Conservation (phyloP, 2,888 invertebrate species). For the Polietes domitor region DNA sequence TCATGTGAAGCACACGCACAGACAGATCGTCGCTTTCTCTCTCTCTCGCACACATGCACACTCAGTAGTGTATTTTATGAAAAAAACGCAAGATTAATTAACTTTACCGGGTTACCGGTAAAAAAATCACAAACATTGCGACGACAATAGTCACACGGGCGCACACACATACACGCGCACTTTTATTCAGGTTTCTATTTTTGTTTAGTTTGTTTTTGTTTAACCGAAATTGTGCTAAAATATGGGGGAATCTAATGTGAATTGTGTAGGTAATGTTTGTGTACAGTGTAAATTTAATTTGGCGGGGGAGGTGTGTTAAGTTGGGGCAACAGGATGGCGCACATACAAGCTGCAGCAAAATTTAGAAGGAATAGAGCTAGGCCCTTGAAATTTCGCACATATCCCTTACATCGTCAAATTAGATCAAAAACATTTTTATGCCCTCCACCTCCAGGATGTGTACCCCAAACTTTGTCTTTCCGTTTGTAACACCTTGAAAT, state of each 20-base stretch:
- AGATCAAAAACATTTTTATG: too few species aligned
- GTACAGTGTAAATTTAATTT: slow-evolving; percentile 2
- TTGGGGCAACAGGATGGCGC: background rate
- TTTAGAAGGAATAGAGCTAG: too few species aligned
- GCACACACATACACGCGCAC: slow-evolving; percentile 8
- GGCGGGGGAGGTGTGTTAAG: background rate
- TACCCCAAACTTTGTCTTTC: too few species aligned
- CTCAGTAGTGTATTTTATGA: slow-evolving; percentile 40
- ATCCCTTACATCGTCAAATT: too few species aligned
- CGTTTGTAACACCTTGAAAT: too few species aligned
- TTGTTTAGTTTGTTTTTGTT: slow-evolving; percentile 35
- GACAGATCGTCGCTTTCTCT: too few species aligned
- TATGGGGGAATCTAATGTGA: slow-evolving; percentile 52
- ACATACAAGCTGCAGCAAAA: too few species aligned
- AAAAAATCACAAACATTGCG: slow-evolving; percentile 43
- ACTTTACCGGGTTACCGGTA: slow-evolving; percentile 59
- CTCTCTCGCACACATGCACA: slow-evolving; percentile 15
- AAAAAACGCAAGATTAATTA: slow-evolving; percentile 63
- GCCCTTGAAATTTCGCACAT: too few species aligned
- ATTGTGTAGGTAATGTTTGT: slow-evolving; percentile 31
- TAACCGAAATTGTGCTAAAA: slow-evolving; percentile 63
- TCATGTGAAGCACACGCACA: background rate
- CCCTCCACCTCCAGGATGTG: too few species aligned
- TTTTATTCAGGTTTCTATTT: background rate
- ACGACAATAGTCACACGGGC: slow-evolving; percentile 15